Evolutionary conservation across 2,797 vertebrate species (phyloP).

Genomic region (Delichon dasypus): DNA sequence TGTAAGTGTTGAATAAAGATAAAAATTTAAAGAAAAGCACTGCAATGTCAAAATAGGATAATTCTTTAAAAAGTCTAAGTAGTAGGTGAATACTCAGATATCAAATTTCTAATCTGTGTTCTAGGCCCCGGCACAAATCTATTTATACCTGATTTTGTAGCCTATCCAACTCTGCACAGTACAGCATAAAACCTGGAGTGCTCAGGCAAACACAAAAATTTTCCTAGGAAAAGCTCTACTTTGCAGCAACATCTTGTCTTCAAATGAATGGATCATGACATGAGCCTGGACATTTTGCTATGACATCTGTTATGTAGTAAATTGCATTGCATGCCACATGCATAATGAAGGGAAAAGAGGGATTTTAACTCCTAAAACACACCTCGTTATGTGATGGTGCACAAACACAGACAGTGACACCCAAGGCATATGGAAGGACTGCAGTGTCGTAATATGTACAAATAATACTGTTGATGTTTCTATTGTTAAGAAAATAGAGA

Average conservation of each 20-base stretch:
- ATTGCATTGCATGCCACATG: slow-evolving; percentile 60
- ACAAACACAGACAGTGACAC: slow-evolving; percentile 35
- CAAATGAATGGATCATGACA: slow-evolving; percentile 78
- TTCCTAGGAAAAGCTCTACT: slow-evolving; percentile 24
- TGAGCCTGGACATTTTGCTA: slow-evolving; percentile 66
- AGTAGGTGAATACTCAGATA: not conserved
- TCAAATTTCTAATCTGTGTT: not conserved
- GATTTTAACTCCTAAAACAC: slow-evolving; percentile 62
- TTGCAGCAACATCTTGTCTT: slow-evolving; percentile 71
- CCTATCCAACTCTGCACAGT: not conserved
- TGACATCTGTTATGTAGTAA: slow-evolving; percentile 76
- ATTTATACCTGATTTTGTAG: not conserved
- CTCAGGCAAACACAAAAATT: slow-evolving; percentile 35
- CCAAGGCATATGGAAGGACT: slow-evolving; percentile 60
- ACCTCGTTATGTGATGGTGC: slow-evolving; percentile 49
- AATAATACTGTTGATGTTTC: not conserved
- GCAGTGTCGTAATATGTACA: slow-evolving; percentile 24
- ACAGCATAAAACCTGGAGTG: not conserved
- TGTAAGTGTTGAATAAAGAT: not conserved
- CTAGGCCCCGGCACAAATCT: not conserved
- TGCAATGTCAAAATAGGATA: not conserved
- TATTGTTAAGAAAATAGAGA: slow-evolving; percentile 50
- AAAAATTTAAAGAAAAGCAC: not conserved
- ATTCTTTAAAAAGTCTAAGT: not conserved
- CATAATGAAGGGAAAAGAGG: slow-evolving; percentile 66